These are phyloP conservation scores for Morinoia aosen DNA, from an alignment of 2,888 invertebrate genomes.

Conservation along the genomic window DNA sequence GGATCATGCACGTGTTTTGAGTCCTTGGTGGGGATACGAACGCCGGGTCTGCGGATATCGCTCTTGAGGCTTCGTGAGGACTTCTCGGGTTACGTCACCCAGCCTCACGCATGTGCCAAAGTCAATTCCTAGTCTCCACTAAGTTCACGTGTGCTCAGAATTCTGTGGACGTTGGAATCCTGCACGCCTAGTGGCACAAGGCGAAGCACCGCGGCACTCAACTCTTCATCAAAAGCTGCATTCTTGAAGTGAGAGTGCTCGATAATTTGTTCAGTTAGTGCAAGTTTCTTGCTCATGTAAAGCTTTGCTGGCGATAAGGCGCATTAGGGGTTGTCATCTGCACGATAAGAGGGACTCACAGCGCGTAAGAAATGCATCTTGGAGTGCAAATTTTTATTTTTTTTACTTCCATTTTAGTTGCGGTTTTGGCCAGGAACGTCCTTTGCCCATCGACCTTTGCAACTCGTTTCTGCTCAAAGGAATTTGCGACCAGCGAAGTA, in stretches of 20 bases:
- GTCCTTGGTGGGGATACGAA: neutral
- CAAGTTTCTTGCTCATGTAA: slow-evolving; percentile 25
- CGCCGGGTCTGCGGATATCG: neutral
- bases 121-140: neutral
- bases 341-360: slow-evolving; percentile 16
- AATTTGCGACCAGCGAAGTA: neutral
- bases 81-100: neutral
- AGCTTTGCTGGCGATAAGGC: slow-evolving; percentile 30
- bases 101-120: neutral
- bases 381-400: neutral
- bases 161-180: neutral
- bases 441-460: slow-evolving; percentile 46
- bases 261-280: slow-evolving; percentile 43
- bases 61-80: neutral
- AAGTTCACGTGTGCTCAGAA: neutral
- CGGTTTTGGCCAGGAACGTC: neutral
- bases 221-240: slow-evolving; percentile 39
- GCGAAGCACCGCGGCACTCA: neutral
- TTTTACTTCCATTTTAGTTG: slow-evolving; percentile 6
- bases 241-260: slow-evolving; percentile 47
- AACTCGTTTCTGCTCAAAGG: slow-evolving; percentile 7
- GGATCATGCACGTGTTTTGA: neutral
- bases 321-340: slow-evolving; percentile 42
- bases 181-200: neutral
- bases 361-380: slow-evolving; percentile 39